These are phyloP conservation scores for Apostichopus leukothele DNA, from an alignment of 53 echinoderm and acorn worm genomes.

Conservation along the genomic window DNA sequence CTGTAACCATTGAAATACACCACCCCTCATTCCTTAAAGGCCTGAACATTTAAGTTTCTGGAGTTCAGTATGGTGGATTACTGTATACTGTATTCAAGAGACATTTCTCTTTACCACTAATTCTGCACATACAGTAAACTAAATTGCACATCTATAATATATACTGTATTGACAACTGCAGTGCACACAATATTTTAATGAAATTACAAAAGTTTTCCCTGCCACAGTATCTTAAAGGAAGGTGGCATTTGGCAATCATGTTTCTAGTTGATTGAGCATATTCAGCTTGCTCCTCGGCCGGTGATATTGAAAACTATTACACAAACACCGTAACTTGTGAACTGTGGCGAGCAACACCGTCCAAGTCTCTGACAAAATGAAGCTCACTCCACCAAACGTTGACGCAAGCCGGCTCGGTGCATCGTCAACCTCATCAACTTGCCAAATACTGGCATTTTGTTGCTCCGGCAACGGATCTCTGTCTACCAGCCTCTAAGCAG, in stretches of 20 bases:
- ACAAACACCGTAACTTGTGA: constrained; percentile 37
- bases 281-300: neutral
- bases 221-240: constrained; percentile 1
- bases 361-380: neutral
- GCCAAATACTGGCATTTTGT: constrained; percentile 56
- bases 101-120: neutral
- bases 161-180: neutral
- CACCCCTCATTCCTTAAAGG: too few species aligned
- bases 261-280: neutral
- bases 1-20: too few species aligned
- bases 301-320: constrained; percentile 40
- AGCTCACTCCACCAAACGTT: constrained; percentile 26
- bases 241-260: constrained; percentile 16
- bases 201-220: constrained; percentile 12
- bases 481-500: constrained; percentile 23
- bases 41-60: too few species aligned
- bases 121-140: neutral
- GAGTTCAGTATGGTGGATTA: too few species aligned
- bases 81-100: too few species aligned
- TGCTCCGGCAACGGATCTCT: constrained; percentile 32
- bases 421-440: constrained; percentile 49
- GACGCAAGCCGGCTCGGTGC: constrained; percentile 36
- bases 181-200: constrained; percentile 4
- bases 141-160: neutral
- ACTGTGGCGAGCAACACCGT: neutral